These are phyloP conservation scores for Onthophagus sagittarius DNA, from an alignment of 2,888 invertebrate species.

Conservation along the genomic window DNA sequence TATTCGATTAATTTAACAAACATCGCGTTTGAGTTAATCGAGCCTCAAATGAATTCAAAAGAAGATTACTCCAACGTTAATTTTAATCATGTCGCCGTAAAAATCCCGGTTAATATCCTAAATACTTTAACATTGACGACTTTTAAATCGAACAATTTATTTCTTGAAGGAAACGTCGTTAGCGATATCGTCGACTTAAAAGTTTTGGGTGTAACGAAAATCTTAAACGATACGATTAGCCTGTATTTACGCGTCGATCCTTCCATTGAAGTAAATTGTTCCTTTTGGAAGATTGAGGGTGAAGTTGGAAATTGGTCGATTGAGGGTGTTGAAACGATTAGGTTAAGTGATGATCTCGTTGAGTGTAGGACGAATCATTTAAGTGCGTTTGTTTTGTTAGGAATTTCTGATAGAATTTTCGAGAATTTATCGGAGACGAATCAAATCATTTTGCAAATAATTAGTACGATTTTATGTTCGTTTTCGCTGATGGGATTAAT, in stretches of 20 bases:
- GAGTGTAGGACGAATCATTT: constrained; percentile 5
- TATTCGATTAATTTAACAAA: not conserved
- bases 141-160: not conserved
- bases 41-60: not conserved
- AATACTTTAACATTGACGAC: not conserved
- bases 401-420: constrained; percentile 3
- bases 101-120: not conserved
- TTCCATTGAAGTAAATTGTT: constrained; percentile 3
- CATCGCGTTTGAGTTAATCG: not conserved
- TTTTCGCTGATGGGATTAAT: constrained; percentile 15
- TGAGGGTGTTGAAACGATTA: constrained; percentile 6
- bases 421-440: not conserved
- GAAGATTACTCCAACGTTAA: not conserved
- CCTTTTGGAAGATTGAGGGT: constrained; percentile 16
- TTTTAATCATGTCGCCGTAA: not conserved
- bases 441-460: not conserved
- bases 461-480: constrained; percentile 9
- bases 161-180: not conserved
- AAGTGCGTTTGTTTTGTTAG: constrained; percentile 1
- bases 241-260: not conserved
- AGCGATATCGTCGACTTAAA: constrained; percentile 1
- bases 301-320: constrained; percentile 19
- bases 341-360: not conserved
- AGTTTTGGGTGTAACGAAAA: not conserved
- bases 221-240: not conserved